Conservation (phyloP, 2,888 invertebrate genomes). For the Syrphus vitripennis region DNA sequence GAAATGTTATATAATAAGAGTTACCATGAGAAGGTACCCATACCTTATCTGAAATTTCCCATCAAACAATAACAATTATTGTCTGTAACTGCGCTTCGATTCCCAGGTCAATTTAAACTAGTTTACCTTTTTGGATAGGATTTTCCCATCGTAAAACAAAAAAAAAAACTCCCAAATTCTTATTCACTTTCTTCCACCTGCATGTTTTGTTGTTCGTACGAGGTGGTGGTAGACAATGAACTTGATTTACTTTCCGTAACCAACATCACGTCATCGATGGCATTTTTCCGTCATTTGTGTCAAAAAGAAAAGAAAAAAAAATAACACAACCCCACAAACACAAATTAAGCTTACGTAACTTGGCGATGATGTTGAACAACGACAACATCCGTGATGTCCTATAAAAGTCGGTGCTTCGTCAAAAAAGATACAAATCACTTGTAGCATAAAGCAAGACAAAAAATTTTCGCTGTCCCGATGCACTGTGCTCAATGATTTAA, state of each 20-base stretch:
- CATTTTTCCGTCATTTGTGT: constrained; percentile 25
- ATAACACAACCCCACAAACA: constrained; percentile 11
- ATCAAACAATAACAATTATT: background rate
- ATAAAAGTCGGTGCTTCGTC: constrained; percentile 38
- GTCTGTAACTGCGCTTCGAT: background rate
- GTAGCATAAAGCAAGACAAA: background rate
- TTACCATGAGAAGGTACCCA: no score
- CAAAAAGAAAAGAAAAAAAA: background rate
- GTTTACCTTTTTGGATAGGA: background rate
- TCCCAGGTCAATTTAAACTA: background rate
- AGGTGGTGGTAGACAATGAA: constrained; percentile 60
- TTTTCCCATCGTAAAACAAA: background rate
- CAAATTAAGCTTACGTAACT: constrained; percentile 30
- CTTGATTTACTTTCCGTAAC: constrained; percentile 37
- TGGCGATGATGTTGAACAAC: background rate
- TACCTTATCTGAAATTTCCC: background rate
- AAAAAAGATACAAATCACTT: constrained; percentile 43
- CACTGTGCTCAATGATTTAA: constrained; percentile 2
- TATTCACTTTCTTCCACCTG: constrained; percentile 44
- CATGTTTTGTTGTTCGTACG: background rate
- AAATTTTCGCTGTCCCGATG: constrained; percentile 39
- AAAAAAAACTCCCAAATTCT: constrained; percentile 6
- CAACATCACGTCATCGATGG: constrained; percentile 27
- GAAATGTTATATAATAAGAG: background rate
- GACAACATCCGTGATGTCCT: constrained; percentile 60